A percentile compares a stretch with the other conserved stretches of the same genome.
phyloP scores from a whole-genome alignment of 2,113 vertebrate genomes.

The Propithecus coquereli region DNA sequence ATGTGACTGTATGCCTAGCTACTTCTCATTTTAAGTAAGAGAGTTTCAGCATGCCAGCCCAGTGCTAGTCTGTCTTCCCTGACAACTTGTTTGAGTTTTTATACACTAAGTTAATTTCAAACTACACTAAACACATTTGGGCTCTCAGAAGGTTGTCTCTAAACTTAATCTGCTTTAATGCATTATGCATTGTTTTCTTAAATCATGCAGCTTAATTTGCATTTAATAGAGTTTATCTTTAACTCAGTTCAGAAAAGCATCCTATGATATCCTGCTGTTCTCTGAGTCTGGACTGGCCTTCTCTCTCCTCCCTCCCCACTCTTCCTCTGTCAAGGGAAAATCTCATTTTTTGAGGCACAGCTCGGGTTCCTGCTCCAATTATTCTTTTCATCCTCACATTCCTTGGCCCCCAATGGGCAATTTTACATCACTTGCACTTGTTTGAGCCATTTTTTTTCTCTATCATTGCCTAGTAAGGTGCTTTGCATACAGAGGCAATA shows the following conservation, averaged over 20 bases:
- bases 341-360: neutral
- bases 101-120: slow-evolving; percentile 33
- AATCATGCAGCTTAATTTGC: slow-evolving; percentile 45
- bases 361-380: neutral
- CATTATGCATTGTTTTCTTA: slow-evolving; percentile 16
- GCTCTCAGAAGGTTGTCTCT: slow-evolving; percentile 12
- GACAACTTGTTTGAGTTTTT: neutral
- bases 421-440: neutral
- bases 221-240: slow-evolving; percentile 49
- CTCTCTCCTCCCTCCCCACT: neutral
- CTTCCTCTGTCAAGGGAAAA: neutral
- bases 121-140: slow-evolving; percentile 27
- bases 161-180: slow-evolving; percentile 45
- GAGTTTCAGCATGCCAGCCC: neutral
- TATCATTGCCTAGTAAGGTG: neutral
- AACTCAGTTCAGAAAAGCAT: neutral
- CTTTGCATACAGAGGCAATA: neutral
- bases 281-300: neutral
- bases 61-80: neutral
- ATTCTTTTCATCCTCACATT: neutral
- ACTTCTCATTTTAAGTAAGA: neutral
- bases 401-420: neutral
- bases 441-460: neutral
- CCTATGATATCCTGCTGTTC: neutral
- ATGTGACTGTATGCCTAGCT: neutral